Evolutionary conservation across 2,113 vertebrate genomes (phyloP), one percentile per base, ranked within the genome.

Genomic region (Gopherus evgoodei): DNA sequence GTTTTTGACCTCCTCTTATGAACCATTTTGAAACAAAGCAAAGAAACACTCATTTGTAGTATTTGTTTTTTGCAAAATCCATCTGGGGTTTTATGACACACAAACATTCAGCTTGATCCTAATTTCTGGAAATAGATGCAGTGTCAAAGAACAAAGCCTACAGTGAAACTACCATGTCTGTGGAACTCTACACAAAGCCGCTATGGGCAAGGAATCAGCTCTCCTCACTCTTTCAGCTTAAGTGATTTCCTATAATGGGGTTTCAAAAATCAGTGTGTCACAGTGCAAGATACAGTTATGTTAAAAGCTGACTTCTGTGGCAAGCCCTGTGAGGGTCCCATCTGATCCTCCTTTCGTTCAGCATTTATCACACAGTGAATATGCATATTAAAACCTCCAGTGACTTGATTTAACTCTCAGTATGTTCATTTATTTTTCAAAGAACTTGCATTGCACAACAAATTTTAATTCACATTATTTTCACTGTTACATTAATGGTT

Each of bases 391-490:
- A 93, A 95, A 62, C 84, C 94, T 92, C 75, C 57, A 94, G 89
- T 47, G 83, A 83, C 87, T 91, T 87, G 54, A 92, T 92, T 93
- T 90, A 90, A 94, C 54, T 89, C 85, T 84, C 95, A 88, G 79
- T 96, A 59, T 79, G 81, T 88, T 95, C 35, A 72, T 83, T 92
- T 95, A 76, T 87, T 93, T 94, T 92, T 94, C 90, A 93, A 86
- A 94, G 91, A 95, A 44, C 24, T 89, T 95, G 86, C 93, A 59
- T 93, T 95, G 21, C 88, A 88, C 54, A 95, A 97, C 84, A 96
- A 89, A 95, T 85, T 95, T 86, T 94, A 93, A 93, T 96, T 90
- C 94, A 59, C 42, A 87, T 94, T 96, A 93, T 91, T 96, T 57
- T 90, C 87, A 54, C 81, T 90, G 75, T 49, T 93, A 85, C 83